These are phyloP conservation scores for Lysiphlebus fabarum DNA, from an alignment of 1,140 invertebrate species.

Conservation along the genomic window DNA sequence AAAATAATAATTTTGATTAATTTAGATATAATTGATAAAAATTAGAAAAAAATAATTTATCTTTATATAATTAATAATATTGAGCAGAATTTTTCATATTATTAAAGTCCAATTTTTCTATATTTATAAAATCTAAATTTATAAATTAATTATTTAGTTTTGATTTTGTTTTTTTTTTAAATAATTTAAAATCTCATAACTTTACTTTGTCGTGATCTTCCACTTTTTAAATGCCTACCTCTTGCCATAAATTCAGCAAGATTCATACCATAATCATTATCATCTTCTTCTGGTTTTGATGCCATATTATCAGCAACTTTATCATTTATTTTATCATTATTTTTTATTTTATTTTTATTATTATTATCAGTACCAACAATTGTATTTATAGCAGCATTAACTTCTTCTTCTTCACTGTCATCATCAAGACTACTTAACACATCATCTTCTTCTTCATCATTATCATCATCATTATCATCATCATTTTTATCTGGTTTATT, in stretches of 20 bases:
- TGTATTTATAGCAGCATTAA: slow-evolving; percentile 34
- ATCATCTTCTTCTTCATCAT: slow-evolving; percentile 16
- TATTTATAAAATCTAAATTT: slow-evolving; percentile 37
- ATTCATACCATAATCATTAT: slow-evolving; percentile 40
- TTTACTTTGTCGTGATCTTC: slow-evolving; percentile 36
- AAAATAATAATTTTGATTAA: too few relatives aligned
- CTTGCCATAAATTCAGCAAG: slow-evolving; percentile 39
- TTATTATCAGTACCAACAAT: slow-evolving; percentile 36
- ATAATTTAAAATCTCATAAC: slow-evolving; percentile 39
- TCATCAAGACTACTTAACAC: slow-evolving; percentile 15
- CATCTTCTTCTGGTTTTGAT: slow-evolving; percentile 34
- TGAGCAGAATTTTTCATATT: too few relatives aligned
- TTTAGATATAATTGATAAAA: too few relatives aligned
- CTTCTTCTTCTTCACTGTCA: slow-evolving; percentile 36
- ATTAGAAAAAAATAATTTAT: too few relatives aligned
- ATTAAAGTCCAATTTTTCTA: slow-evolving; percentile 24
- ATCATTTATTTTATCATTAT: slow-evolving; percentile 28
- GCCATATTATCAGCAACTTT: slow-evolving; percentile 32
- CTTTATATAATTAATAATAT: too few relatives aligned
- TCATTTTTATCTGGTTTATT: slow-evolving; percentile 26
- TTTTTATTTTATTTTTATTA: slow-evolving; percentile 15
- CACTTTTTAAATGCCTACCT: slow-evolving; percentile 23
- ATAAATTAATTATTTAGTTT: slow-evolving; percentile 37
- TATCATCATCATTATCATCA: slow-evolving; percentile 29
- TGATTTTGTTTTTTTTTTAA: too few relatives aligned